Base-by-base conservation (phyloP, 2,888 invertebrate species). In the Melangyna quadrimaculata region DNA sequence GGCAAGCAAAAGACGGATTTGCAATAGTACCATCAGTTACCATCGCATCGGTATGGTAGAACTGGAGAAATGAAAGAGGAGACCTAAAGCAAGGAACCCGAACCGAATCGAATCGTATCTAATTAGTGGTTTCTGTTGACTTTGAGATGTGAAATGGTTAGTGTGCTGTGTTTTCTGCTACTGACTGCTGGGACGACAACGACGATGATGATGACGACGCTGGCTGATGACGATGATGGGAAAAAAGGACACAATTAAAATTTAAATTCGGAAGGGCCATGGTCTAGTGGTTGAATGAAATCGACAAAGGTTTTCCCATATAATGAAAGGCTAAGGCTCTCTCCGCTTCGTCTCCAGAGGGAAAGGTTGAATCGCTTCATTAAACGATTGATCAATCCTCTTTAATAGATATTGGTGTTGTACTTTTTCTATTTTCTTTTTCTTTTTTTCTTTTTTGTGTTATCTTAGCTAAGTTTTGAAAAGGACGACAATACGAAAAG, bases 61-160 rank as follows among this genome's bases (percentile, higher is more conserved):
- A 19, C 12, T 10, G n/a, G 43, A 69, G 55, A 48, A 32, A 57
- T 43, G 37, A 63, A 53, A 40, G 27, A 61, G 17, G 27, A 51
- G 24, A 22, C 22, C 8, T n/a, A 14, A 9, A 55, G 37, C 69
- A 55, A 51, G 29, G 59, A 53, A 37, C 53, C 53, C 17, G 12
- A 59, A 59, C 59, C 35, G 9, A 59, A 59, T 22, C 59, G 55
- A 79, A 67, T 67, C 70, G 75, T 79, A 79, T 84, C 83, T 84
- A 84, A 84, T 79, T 84, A 79, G 83, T 84, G 83, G 79, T 84
- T 84, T 84, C 71, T 79, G 79, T 79, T 79, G 79, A 79, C 83
- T 84, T 79, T 84, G 83, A 84, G 70, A 69, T 70, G 78, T 55
- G 73, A 63, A 78, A 65, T 32, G 59, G 40, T 69, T n/a, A n/a